Conservation (phyloP, 2,797 vertebrate genomes). For the Anguilla pacifica region DNA sequence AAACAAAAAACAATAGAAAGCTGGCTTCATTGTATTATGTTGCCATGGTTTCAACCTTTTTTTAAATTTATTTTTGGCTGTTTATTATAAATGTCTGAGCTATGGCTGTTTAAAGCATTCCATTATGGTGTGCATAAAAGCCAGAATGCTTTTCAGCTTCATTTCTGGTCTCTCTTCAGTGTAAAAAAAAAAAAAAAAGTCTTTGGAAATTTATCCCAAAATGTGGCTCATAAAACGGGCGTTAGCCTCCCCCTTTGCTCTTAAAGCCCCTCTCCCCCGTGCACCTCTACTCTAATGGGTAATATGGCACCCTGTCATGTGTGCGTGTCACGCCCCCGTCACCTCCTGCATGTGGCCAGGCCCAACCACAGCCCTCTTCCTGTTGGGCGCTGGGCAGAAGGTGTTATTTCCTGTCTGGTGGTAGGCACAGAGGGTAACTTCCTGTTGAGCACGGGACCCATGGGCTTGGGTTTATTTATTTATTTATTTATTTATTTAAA, state of each 20-base stretch:
- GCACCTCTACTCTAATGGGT: constrained; percentile 27
- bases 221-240: not conserved
- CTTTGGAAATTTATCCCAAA: not conserved
- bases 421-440: not conserved
- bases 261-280: too few species aligned
- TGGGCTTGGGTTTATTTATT: not conserved
- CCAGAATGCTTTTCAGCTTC: not conserved
- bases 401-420: too few species aligned
- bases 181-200: not conserved
- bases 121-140: not conserved
- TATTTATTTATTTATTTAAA: too few species aligned
- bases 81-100: not conserved
- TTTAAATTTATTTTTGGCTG: not conserved
- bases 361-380: not conserved
- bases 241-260: not conserved
- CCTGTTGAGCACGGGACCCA: constrained; percentile 14
- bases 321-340: constrained; percentile 4
- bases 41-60: not conserved
- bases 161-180: not conserved
- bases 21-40: not conserved
- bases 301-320: constrained; percentile 28
- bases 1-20: not conserved
- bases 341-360: constrained; percentile 1
- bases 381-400: too few species aligned
- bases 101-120: not conserved